A percentile compares a stretch with the other conserved stretches of the same genome.
Evolutionary conservation across 2,888 invertebrate genomes (phyloP).

Genomic region (Oscheius myriophilus): DNA sequence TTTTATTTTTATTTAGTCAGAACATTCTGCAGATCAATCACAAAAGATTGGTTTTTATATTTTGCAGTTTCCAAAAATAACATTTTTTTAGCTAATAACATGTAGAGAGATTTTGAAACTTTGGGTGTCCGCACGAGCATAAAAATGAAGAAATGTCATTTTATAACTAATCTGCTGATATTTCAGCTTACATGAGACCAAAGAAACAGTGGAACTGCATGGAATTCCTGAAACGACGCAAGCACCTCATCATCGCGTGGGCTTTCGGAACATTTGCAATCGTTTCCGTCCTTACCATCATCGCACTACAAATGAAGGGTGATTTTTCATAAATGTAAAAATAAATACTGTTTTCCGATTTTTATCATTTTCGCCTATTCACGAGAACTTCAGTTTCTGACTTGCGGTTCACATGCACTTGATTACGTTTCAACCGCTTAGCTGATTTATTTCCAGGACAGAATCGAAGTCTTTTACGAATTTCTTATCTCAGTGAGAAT

Average conservation of each 20-base stretch:
- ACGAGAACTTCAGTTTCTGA: neutral
- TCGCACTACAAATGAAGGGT: conserved; percentile 24
- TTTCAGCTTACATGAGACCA: conserved; percentile 27
- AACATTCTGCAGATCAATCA: too few relatives aligned
- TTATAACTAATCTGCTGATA: neutral
- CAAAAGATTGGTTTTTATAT: too few relatives aligned
- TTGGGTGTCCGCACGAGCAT: too few relatives aligned
- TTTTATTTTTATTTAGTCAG: too few relatives aligned
- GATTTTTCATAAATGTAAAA: conserved; percentile 6
- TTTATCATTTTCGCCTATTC: neutral
- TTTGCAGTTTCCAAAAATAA: too few relatives aligned
- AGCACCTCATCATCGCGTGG: conserved; percentile 14
- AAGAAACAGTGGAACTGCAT: neutral
- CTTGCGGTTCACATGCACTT: neutral
- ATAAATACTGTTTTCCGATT: neutral
- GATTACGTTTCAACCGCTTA: too few relatives aligned
- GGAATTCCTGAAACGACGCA: conserved; percentile 1
- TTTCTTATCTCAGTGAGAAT: too few relatives aligned
- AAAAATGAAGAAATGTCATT: too few relatives aligned
- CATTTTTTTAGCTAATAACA: too few relatives aligned
- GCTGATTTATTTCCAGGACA: too few relatives aligned
- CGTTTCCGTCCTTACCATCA: conserved; percentile 17
- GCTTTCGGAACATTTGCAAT: conserved; percentile 13
- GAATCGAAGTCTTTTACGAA: too few relatives aligned
- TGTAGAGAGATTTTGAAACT: too few relatives aligned